Evolutionary conservation across 2,888 invertebrate genomes (phyloP), one percentile per base, ranked within the genome.

Genomic region (Drosophila algonquin): DNA sequence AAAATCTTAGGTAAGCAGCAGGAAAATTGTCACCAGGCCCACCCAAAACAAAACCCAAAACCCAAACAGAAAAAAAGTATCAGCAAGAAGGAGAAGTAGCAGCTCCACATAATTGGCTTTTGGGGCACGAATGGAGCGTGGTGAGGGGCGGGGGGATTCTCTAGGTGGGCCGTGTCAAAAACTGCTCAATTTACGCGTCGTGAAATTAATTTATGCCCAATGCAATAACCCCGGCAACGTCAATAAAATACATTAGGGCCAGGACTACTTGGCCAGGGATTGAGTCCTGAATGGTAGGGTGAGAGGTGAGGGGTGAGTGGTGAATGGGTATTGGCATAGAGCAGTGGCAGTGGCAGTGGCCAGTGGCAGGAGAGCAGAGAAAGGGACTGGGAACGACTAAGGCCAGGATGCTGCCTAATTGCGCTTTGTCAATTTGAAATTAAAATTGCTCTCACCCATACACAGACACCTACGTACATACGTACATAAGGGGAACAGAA

Each of bases 171-270:
- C 58, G 82, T 82, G 85, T 86, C 82, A 86, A 87, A 88, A 89
- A 89, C 90, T 87, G 89, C 81, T 86, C 87, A 90, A 90, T 90
- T 91, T 91, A 90, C 90, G 91, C 89, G 85, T 91, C 90, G 90
- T 91, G 92, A 92, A 92, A 92, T 92, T 92, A 92, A 92, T 92
- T 92, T 92, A 92, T 92, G 91, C 91, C 86, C 82, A 80, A 85
- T 89, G 91, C 91, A 92, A 92, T 92, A 92, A 91, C 91, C 90
- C 90, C 89, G 87, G 89, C 75, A 67, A 89, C 90, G 91, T 91
- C 92, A 91, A 92, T 92, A 92, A 92, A 92, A 91, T 91, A 92
- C 91, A 91, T 91, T 91, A 82, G 55, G 71, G 57, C 53, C 50
- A 55, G 44, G 59, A 73, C 52, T 60, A 55, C 54, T 59, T 53